Evolutionary conservation across 2,888 invertebrate species (phyloP).

Genomic region (Nemotelus nigrinus): DNA sequence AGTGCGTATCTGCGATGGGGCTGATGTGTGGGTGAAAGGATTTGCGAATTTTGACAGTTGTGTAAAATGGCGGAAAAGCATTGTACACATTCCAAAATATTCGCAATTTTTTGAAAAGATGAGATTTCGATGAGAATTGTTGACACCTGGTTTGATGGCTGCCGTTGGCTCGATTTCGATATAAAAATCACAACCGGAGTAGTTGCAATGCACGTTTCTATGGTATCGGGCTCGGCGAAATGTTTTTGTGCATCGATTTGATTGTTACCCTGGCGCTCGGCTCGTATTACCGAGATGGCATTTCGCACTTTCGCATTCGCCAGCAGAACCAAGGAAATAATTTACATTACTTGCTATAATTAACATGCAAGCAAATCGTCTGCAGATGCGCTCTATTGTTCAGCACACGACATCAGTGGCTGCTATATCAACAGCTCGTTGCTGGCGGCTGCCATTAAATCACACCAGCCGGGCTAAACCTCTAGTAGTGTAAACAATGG

Average conservation of each 20-base stretch:
- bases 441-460: too few relatives aligned
- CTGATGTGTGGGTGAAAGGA: slow-evolving; percentile 38
- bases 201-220: not conserved
- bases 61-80: slow-evolving; percentile 35
- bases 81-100: slow-evolving; percentile 18
- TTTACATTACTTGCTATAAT: too few relatives aligned
- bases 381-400: too few relatives aligned
- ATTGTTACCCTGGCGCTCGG: slow-evolving; percentile 6
- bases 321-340: too few relatives aligned
- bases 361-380: not conserved
- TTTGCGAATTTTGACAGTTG: slow-evolving; percentile 39
- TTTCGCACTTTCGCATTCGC: slow-evolving; percentile 10
- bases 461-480: too few relatives aligned
- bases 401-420: too few relatives aligned
- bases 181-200: too few relatives aligned
- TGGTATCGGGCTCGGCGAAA: not conserved
- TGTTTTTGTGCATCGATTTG: not conserved
- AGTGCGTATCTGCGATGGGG: not conserved
- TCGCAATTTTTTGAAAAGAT: not conserved
- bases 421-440: too few relatives aligned
- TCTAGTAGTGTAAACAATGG: too few relatives aligned
- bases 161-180: too few relatives aligned
- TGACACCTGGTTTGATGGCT: too few relatives aligned
- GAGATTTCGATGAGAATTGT: not conserved
- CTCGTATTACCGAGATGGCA: not conserved